Evolutionary conservation across 2,797 vertebrate genomes (phyloP).

Genomic region (Ceyx erithaca): DNA sequence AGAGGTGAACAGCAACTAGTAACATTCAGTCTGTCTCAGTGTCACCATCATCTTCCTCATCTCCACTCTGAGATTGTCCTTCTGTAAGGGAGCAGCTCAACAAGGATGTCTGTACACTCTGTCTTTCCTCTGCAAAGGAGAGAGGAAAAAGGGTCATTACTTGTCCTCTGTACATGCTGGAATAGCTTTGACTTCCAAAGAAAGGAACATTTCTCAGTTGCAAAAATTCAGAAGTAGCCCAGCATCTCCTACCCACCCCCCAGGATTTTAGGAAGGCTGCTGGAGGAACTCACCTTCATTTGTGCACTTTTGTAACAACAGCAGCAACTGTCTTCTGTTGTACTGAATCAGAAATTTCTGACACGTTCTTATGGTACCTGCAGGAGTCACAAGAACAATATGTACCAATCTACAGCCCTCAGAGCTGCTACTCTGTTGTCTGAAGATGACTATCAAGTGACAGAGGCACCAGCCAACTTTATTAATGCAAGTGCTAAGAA

Average conservation of each 20-base stretch:
- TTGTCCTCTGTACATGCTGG: not conserved
- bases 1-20: not conserved
- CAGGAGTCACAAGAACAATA: not conserved
- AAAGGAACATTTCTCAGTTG: not conserved
- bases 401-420: not conserved
- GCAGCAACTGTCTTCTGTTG: slow-evolving; percentile 87
- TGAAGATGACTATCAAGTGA: not conserved
- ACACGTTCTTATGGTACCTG: slow-evolving; percentile 95
- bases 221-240: not conserved
- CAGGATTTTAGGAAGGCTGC: not conserved
- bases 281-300: slow-evolving; percentile 82
- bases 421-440: not conserved
- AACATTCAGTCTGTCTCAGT: slow-evolving; percentile 48
- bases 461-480: not conserved
- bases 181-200: not conserved
- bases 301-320: slow-evolving; percentile 85
- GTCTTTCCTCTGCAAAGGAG: slow-evolving; percentile 82
- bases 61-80: slow-evolving; percentile 42
- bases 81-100: slow-evolving; percentile 80
- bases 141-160: not conserved
- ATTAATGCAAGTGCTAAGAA: not conserved
- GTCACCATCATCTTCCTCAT: slow-evolving; percentile 59
- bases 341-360: slow-evolving; percentile 95
- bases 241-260: not conserved
- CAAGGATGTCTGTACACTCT: slow-evolving; percentile 82